Evolutionary conservation across 2,888 invertebrate genomes (phyloP).

Genomic region (Agrochola lota): DNA sequence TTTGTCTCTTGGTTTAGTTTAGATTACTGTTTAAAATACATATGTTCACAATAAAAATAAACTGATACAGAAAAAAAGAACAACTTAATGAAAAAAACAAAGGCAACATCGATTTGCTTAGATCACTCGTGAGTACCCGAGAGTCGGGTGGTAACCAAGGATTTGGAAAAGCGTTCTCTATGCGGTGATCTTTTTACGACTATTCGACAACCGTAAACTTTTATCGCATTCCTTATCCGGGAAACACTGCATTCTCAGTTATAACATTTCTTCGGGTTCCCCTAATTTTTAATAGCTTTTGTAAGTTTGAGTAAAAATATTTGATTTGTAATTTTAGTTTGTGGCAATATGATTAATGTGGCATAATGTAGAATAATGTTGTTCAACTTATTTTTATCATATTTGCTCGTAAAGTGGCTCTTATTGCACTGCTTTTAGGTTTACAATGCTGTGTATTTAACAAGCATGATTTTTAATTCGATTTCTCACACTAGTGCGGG

Average conservation of each 20-base stretch:
- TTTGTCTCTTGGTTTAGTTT: not conserved
- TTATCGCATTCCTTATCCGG: constrained; percentile 72
- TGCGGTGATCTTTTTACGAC: constrained; percentile 78
- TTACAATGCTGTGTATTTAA: not conserved
- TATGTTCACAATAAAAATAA: not conserved
- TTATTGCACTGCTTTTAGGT: not conserved
- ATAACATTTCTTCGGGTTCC: constrained; percentile 29
- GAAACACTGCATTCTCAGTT: constrained; percentile 62
- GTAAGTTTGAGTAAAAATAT: constrained; percentile 33
- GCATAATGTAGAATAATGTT: constrained; percentile 1
- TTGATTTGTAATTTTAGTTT: constrained; percentile 36
- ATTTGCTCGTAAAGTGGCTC: not conserved
- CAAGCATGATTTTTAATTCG: not conserved
- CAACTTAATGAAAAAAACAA: constrained; percentile 28
- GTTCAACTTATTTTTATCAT: too few species aligned
- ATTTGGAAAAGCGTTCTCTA: constrained; percentile 71
- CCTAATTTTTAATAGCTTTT: constrained; percentile 55
- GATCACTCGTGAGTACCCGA: constrained; percentile 42
- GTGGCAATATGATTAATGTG: constrained; percentile 22
- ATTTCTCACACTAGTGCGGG: not conserved
- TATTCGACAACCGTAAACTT: constrained; percentile 78
- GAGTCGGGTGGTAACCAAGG: constrained; percentile 53
- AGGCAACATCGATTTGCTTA: constrained; percentile 49
- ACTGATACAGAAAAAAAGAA: not conserved
- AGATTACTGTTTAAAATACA: not conserved